Base-by-base conservation (phyloP, 2,888 invertebrate genomes). In the Sisyra terminalis region DNA sequence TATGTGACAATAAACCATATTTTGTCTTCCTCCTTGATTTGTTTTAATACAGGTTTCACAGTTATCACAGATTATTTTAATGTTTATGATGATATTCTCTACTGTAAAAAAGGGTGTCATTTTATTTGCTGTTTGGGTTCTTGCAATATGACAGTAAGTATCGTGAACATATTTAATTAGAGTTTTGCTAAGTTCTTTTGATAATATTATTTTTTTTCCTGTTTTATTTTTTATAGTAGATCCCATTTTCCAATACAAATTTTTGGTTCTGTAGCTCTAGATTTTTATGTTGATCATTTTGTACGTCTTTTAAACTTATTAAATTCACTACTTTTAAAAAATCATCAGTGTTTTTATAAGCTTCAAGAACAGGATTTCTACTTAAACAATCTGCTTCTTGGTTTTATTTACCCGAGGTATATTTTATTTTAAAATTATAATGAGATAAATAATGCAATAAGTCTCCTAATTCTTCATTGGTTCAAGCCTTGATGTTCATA, bases 301-400 rank as follows among this genome's bases (percentile, higher is more conserved):
- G 29, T 16, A 43, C 29, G 5, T 44, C 41, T 24, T 40, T 15
- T 13, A 44, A 29, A 37, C 2, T 42, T 7, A 44, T 17, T 16
- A 38, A 11, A 31, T 42, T 44, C n/a, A 44, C 44, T 8, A 41
- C 29, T 38, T 42, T 44, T 16, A 44, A 14, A 2, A 29, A 5
- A n/a, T n/a, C n/a, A 32, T 44, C 44, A 30, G 41, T 37, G 13
- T 34, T 37, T 32, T 42, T 35, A 15, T 40, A n/a, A 1, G 16
- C n/a, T 31, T 46, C 47, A 16, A 50, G 39, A 15, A 50, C 47
- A 5, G 46, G 47, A 43, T 49, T 50, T 30, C 48, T 46, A 14
- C 45, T 45, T 10, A 49, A 29, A 30, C 45, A 43, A 39, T 50
- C 48, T 8, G 48, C 46, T 40, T 14, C 16, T 29, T n/a, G 29